Percentiles rank a stretch among this genome's conserved stretches.
These are phyloP conservation scores for Zaprionus inermis DNA, from an alignment of 1,140 invertebrate species.

Conservation along the genomic window DNA sequence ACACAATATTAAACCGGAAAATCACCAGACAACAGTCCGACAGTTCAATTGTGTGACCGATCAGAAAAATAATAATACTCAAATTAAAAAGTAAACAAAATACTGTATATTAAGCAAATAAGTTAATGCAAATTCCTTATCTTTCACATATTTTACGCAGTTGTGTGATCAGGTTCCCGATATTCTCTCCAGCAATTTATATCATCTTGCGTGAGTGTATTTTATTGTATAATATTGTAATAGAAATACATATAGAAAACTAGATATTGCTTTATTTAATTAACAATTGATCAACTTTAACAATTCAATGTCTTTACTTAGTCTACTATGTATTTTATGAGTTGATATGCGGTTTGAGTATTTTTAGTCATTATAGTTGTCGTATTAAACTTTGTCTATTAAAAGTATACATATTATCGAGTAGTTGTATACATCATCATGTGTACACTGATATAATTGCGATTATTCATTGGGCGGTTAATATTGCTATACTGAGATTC, in stretches of 20 bases:
- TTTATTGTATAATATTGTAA: too few relatives aligned
- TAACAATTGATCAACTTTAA: constrained; percentile 32
- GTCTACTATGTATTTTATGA: neutral
- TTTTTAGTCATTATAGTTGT: neutral
- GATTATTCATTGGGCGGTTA: neutral
- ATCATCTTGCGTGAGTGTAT: neutral
- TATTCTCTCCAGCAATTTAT: neutral
- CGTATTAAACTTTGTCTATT: neutral
- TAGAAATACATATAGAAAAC: neutral
- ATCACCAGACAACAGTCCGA: neutral
- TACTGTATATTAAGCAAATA: neutral
- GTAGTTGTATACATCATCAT: neutral
- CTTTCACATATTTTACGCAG: neutral
- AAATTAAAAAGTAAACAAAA: constrained; percentile 3
- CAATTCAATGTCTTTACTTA: constrained; percentile 30
- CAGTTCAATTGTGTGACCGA: neutral
- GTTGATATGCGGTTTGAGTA: constrained; percentile 2
- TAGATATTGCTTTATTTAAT: constrained; percentile 45
- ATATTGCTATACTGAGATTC: constrained; percentile 18
- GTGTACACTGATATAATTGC: constrained; percentile 12
- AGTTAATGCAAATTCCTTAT: neutral
- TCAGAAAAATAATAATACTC: neutral
- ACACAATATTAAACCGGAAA: neutral
- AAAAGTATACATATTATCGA: neutral
- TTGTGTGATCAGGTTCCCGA: neutral